These are phyloP conservation scores for Zapornia atra DNA, from an alignment of 2,113 vertebrate genomes.

Conservation along the genomic window DNA sequence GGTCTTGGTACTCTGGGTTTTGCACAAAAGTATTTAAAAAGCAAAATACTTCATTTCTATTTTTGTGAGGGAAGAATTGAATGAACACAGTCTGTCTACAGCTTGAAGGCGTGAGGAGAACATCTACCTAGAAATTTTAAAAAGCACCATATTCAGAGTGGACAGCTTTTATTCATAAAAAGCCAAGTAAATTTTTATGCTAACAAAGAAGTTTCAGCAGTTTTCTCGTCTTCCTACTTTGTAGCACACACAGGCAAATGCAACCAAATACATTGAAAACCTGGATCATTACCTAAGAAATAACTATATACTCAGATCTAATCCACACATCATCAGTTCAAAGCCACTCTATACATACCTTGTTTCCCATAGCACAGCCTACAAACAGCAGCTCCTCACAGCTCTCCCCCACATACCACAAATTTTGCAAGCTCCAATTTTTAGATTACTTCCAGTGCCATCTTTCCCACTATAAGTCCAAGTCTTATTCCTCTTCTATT, in stretches of 20 bases:
- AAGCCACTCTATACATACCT: background rate
- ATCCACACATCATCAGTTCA: too few relatives aligned
- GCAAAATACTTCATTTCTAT: too few relatives aligned
- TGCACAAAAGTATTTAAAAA: background rate
- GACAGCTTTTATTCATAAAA: background rate
- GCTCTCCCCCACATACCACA: background rate
- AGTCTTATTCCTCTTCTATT: background rate
- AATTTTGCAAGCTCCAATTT: background rate
- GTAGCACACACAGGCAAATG: background rate
- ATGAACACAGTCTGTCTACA: background rate
- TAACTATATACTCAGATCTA: background rate
- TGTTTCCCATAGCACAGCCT: background rate
- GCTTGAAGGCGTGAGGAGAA: background rate
- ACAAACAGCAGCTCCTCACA: background rate
- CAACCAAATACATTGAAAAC: rapidly evolving
- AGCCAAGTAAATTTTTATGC: too few relatives aligned
- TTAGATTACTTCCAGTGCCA: background rate
- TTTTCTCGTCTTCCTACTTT: rapidly evolving
- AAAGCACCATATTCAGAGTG: too few relatives aligned
- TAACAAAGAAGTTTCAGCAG: rapidly evolving
- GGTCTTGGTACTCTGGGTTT: background rate
- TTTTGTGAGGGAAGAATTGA: background rate
- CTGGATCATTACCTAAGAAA: background rate
- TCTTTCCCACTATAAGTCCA: background rate
- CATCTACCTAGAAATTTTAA: background rate